phyloP scores from a whole-genome alignment of 2,797 vertebrate species.

The Telmatherina bonti region DNA sequence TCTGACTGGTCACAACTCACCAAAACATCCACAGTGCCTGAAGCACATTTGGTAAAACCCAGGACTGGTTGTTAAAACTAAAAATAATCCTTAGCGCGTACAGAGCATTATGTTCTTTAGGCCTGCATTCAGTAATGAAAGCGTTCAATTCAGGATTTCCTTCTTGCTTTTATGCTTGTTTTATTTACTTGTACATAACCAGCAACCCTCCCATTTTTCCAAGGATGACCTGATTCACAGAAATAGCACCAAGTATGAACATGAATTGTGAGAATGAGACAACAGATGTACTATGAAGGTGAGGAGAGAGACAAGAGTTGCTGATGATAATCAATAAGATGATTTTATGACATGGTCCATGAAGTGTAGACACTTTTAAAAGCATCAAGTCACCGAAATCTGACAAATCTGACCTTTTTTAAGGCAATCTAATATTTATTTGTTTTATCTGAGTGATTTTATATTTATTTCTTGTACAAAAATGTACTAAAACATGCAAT shows the following conservation, averaged over 20 bases:
- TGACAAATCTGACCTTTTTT: not conserved
- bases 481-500: not conserved
- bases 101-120: not conserved
- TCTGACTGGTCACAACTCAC: not conserved
- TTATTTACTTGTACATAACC: not conserved
- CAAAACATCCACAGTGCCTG: not conserved
- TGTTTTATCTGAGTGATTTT: not conserved
- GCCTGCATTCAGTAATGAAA: not conserved
- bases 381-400: not conserved
- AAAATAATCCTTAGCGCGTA: not conserved
- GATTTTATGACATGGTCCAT: not conserved
- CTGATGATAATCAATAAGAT: not conserved
- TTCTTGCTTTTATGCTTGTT: not conserved
- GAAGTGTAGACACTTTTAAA: not conserved
- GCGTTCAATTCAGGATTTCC: not conserved
- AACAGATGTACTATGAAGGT: not conserved
- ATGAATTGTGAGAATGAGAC: not conserved
- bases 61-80: not conserved
- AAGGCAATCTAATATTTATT: not conserved
- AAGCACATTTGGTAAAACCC: not conserved
- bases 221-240: not conserved
- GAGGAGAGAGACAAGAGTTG: not conserved
- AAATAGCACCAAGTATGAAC: not conserved
- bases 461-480: not conserved
- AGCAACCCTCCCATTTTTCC: too few species aligned